Evolutionary conservation across 2,888 invertebrate species (phyloP).

Genomic region (Ariolimax columbianus): DNA sequence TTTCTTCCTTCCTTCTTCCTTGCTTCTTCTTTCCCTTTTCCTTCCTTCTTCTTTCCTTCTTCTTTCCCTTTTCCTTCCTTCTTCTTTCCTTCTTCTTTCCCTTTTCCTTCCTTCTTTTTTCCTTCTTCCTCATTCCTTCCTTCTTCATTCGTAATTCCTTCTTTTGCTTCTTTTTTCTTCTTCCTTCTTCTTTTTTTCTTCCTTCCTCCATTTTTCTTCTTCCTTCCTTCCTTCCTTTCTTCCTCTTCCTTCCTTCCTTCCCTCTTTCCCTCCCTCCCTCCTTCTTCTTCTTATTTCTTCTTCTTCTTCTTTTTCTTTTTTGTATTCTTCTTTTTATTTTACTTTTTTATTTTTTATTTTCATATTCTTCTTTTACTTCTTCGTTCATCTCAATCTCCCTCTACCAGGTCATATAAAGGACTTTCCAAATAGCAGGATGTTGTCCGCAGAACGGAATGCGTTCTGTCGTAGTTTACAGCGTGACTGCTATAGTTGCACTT

Average conservation of each 20-base stretch:
- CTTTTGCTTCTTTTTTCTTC: no score
- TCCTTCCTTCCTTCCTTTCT: neutral
- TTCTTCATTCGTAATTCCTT: neutral
- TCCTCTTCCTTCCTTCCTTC: neutral
- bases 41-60: conserved; percentile 8
- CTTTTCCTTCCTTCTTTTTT: conserved; percentile 9
- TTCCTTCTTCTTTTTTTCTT: neutral
- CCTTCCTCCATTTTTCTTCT: neutral
- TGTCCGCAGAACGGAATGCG: neutral
- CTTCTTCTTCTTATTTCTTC: no score
- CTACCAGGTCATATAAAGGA: neutral
- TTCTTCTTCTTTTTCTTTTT: no score
- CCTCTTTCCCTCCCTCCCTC: neutral
- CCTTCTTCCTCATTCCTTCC: no score
- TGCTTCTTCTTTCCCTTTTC: no score
- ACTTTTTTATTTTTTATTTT: no score
- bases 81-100: neutral
- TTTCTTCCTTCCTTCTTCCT: neutral
- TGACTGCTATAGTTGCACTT: neutral
- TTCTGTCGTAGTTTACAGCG: neutral
- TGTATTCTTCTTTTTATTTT: no score
- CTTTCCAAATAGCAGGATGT: neutral
- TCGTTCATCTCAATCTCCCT: neutral
- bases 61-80: conserved; percentile 2
- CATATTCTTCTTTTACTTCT: no score